A percentile compares a stretch with the other conserved stretches of the same genome.
These are phyloP conservation scores for Pomatorhinus ruficollis DNA, from an alignment of 2,113 vertebrate genomes.

Conservation along the genomic window DNA sequence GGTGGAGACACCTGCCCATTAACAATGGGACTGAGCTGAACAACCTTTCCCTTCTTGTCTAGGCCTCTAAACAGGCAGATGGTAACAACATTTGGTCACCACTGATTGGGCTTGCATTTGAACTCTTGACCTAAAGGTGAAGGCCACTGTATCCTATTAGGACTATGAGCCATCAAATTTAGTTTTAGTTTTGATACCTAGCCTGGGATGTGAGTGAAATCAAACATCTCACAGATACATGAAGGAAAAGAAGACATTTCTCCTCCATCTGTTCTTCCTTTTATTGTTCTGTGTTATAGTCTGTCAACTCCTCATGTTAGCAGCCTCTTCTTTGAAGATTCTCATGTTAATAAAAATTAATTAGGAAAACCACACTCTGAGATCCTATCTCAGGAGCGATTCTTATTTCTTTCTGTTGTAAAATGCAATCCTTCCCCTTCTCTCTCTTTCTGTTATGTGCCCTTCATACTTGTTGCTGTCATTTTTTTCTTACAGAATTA, in stretches of 20 bases:
- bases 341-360: neutral
- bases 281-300: neutral
- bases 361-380: neutral
- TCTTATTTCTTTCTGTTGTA: neutral
- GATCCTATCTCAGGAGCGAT: neutral
- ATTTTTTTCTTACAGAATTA: neutral
- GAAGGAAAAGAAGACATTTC: neutral
- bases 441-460: neutral
- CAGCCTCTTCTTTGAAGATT: neutral
- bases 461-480: neutral
- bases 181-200: neutral
- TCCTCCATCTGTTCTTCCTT: neutral
- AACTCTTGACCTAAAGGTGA: conserved; percentile 29
- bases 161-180: conserved; percentile 14
- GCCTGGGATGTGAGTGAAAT: neutral
- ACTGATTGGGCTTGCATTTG: conserved; percentile 43
- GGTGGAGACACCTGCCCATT: conserved; percentile 29
- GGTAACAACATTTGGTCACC: conserved; percentile 40
- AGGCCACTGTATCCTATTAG: conserved; percentile 30
- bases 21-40: conserved; percentile 30
- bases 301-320: neutral
- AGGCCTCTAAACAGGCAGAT: conserved; percentile 41
- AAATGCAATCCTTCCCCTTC: neutral
- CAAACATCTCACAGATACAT: neutral
- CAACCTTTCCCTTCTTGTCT: conserved; percentile 35